Percentiles rank a stretch among this genome's conserved stretches.
Evolutionary conservation across 2,797 vertebrate species (phyloP).

Genomic region (Chelonia mydas): DNA sequence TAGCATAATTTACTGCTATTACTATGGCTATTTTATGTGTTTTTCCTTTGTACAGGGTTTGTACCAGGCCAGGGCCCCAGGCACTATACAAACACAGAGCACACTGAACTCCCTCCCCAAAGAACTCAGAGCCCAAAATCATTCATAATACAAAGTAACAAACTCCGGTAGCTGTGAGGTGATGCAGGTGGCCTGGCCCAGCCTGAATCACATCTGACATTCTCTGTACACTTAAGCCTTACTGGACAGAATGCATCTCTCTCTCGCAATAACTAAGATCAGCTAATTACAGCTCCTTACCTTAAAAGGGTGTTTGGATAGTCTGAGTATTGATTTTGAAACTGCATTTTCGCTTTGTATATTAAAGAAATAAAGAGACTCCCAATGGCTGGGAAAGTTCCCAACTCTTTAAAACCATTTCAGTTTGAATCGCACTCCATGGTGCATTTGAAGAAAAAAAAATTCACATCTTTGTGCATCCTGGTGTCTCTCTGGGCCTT

Average conservation of each 20-base stretch:
- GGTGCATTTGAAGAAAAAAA: background rate
- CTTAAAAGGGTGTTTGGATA: background rate
- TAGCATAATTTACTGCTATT: background rate
- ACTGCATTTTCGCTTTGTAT: background rate
- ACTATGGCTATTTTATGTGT: background rate
- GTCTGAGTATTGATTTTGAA: conserved; percentile 27
- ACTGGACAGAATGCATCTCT: background rate
- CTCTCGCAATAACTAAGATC: background rate
- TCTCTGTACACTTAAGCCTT: background rate
- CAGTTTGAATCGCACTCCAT: background rate
- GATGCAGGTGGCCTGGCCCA: accelerated
- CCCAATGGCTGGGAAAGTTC: background rate
- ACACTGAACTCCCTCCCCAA: background rate
- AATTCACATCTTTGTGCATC: background rate
- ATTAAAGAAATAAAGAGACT: conserved; percentile 13
- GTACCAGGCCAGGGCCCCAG: background rate
- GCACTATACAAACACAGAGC: no score
- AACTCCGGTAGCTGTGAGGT: background rate
- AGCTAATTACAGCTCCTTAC: background rate
- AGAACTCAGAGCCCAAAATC: background rate
- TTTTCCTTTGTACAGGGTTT: background rate
- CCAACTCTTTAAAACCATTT: conserved; percentile 1
- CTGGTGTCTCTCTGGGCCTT: background rate
- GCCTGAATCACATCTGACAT: accelerated
- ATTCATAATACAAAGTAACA: background rate